Conservation (phyloP, 2,888 invertebrate species). For the Dryocosmus kuriphilus region DNA sequence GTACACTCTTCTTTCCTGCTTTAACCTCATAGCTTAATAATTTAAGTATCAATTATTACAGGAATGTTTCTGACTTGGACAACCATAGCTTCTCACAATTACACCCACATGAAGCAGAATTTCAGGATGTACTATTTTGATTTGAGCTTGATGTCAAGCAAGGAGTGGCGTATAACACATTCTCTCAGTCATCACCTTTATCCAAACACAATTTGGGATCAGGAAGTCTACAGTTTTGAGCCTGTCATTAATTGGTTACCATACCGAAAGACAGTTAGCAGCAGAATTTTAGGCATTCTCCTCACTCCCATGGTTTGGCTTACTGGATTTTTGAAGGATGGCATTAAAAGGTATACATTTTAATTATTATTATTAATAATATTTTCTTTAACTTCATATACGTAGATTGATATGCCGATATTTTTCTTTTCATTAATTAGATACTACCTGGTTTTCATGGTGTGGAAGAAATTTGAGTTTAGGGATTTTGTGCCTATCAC, state of each 20-base stretch:
- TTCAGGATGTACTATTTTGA: slow-evolving; percentile 90
- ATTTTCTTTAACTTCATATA: neutral
- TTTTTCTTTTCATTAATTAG: slow-evolving; percentile 52
- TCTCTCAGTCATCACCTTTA: slow-evolving; percentile 88
- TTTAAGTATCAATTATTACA: slow-evolving; percentile 72
- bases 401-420: neutral
- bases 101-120: slow-evolving; percentile 86
- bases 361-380: neutral
- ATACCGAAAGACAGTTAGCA: slow-evolving; percentile 74
- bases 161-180: slow-evolving; percentile 87
- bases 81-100: slow-evolving; percentile 85
- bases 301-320: slow-evolving; percentile 79
- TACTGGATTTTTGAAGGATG: slow-evolving; percentile 71
- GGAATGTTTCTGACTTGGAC: slow-evolving; percentile 82
- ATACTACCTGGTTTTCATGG: slow-evolving; percentile 59
- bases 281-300: slow-evolving; percentile 79
- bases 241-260: slow-evolving; percentile 85
- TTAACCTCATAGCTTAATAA: no score
- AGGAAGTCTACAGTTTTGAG: slow-evolving; percentile 84
- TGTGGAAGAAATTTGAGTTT: slow-evolving; percentile 60
- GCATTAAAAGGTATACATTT: slow-evolving; percentile 76
- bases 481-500: slow-evolving; percentile 72
- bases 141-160: slow-evolving; percentile 83
- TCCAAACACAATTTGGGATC: slow-evolving; percentile 87
- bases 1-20: no score